A percentile compares a stretch with the other conserved stretches of the same genome.
Evolutionary conservation across 2,797 vertebrate genomes (phyloP).

Genomic region (Tauraco hartlaubi): DNA sequence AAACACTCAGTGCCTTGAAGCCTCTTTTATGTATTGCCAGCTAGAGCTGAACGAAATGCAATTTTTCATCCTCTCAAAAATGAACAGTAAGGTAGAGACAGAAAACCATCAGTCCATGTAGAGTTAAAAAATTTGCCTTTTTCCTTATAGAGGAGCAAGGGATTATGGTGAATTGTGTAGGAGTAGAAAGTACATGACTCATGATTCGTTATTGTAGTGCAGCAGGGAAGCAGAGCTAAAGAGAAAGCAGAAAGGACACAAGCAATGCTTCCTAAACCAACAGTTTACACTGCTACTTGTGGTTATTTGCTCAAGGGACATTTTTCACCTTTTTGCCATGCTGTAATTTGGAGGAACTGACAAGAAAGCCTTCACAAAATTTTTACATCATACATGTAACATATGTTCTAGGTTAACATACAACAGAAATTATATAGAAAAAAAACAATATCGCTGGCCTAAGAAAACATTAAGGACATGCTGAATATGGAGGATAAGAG

Average conservation of each 20-base stretch:
- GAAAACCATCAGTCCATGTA: not conserved
- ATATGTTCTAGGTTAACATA: not conserved
- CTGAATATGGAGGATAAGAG: not conserved
- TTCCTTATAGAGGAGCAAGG: not conserved
- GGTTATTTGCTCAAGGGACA: not conserved
- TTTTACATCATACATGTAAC: not conserved
- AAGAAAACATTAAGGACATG: not conserved
- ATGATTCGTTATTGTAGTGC: not conserved
- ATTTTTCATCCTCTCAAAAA: conserved; percentile 16
- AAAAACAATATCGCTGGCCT: not conserved
- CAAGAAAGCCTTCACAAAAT: not conserved
- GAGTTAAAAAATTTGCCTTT: not conserved
- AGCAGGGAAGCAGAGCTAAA: conserved; percentile 2
- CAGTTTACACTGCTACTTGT: not conserved
- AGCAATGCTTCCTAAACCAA: not conserved
- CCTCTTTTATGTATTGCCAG: not conserved
- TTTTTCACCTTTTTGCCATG: not conserved
- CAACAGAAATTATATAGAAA: not conserved
- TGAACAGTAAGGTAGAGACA: not conserved
- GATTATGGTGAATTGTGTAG: conserved; percentile 39
- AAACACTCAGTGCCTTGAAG: not conserved
- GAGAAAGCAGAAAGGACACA: conserved; percentile 32
- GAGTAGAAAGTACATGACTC: conserved; percentile 50
- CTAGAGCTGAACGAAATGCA: conserved; percentile 1
- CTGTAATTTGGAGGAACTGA: not conserved